Base-by-base conservation (phyloP, 1,140 invertebrate genomes). In the Zaprionus taronus region DNA sequence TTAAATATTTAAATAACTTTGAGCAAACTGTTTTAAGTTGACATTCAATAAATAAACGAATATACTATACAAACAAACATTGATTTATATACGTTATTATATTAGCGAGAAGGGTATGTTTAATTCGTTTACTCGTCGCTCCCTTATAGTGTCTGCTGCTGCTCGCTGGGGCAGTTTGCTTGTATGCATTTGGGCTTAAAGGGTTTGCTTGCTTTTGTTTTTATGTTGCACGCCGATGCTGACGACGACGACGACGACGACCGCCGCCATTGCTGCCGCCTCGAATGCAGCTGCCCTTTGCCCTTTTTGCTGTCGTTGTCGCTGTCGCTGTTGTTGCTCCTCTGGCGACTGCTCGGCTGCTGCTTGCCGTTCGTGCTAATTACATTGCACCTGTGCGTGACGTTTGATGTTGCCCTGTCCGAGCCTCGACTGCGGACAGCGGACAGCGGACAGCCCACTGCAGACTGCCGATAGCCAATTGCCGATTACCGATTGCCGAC, bases 161-260 rank as follows among this genome's bases (percentile, higher is more conserved):
- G 57, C 61, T 71, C 24, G 51, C 65, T 53, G 73, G 55, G 72
- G 17, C 22, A 24, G 47, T 24, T 51, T 89, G 84, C 84, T 83
- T 87, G 84, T 83, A 87, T 87, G 84, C 84, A 87, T 89, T 87
- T 87, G 84, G 84, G 84, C 84, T 87, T 89, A 87, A 89, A 89
- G 84, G 78, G 83, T 89, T 87, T 89, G 78, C 84, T 89, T 87
- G 85, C 84, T 87, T 89, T 89, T 87, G 81, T 87, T 87, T 87
- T 87, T 87, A 81, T 84, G 69, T 79, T 72, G 68, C 80, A 69
- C 65, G 70, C 80, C 68, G 82, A 56, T 55, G 68, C 61, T 56
- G 71, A 28, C 26, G n/a, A 38, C 51, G 61, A 34, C 34, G 57
- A 24, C 41, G 61, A 34, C 34, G 57, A 24, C 41, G 36, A n/a